Base-by-base conservation (phyloP, 2,113 vertebrate genomes). In the Podocnemis expansa region DNA sequence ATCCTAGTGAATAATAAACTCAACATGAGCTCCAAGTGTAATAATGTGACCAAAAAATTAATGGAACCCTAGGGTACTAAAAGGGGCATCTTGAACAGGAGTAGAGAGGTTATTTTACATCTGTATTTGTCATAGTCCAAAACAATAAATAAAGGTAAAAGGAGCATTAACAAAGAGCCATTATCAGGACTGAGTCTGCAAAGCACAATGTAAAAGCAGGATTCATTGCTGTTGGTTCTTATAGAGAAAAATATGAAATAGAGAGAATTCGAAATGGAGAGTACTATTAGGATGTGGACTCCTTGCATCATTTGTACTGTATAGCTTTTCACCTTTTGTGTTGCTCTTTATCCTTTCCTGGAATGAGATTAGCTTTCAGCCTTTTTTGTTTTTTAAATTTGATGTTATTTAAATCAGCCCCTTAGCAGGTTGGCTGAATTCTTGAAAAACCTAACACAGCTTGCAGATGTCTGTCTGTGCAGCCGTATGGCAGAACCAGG, bases 341-440 rank as follows among this genome's bases (percentile, higher is more conserved):
- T 93, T 86, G 43, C 84, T 96, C 67, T 96, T 96, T 95, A 96
- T 96, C 92, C 85, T 96, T 95, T 81, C 90, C 92, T 95, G 89
- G 82, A 97, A 95, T 85, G 85, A 94, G 95, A 93, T 96, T 94
- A 97, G 94, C 94, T 97, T 96, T 95, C 91, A 95, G 80, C 90
- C 81, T 94, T 93, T 89, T 87, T 34, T 91, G 94, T 96, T 93
- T 86, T 94, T 94, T 95, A 75, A 47, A 95, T 78, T 92, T 95
- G 97, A 97, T 98, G 97, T 97, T 98, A 98, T 98, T 98, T 98
- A 98, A 98, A 98, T 98, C 97, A 98, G 96, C 96, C 97, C 98
- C 97, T 97, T 96, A 97, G 97, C 98, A 97, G 97, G 96, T 98
- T 98, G 98, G 97, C 98, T 97, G 94, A 95, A 95, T 91, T 95